Percentiles rank a stretch among this genome's conserved stretches.
These are phyloP conservation scores for Drosophila mayaguana DNA, from an alignment of 2,888 invertebrate species.

Conservation along the genomic window DNA sequence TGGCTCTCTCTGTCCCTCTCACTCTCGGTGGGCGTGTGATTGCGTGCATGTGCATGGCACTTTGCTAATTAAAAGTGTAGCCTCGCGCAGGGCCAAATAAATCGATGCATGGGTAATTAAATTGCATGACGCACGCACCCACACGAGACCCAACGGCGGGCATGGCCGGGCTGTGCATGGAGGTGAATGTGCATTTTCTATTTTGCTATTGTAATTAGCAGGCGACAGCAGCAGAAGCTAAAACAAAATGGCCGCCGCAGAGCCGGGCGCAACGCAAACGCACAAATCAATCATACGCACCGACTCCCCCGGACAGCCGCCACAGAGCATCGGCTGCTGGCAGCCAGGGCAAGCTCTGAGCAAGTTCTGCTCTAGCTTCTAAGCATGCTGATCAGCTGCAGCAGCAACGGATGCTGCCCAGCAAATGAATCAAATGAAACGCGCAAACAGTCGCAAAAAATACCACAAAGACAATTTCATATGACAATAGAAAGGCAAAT, in stretches of 20 bases:
- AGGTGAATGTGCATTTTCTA: slow-evolving; percentile 38
- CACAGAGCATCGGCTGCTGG: neutral
- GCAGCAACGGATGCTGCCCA: neutral
- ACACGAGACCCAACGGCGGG: slow-evolving; percentile 42
- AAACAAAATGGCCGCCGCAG: slow-evolving; percentile 66
- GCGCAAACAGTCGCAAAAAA: neutral
- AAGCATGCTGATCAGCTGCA: neutral
- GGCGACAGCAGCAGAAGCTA: slow-evolving; percentile 48
- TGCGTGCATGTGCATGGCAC: slow-evolving; percentile 74
- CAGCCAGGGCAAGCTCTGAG: neutral
- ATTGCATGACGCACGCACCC: slow-evolving; percentile 70
- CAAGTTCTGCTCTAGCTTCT: neutral
- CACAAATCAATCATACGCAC: slow-evolving; percentile 69
- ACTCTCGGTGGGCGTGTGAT: slow-evolving; percentile 19
- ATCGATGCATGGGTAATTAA: slow-evolving; percentile 80
- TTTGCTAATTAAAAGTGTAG: slow-evolving; percentile 79
- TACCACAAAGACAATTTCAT: neutral
- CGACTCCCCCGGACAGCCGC: neutral
- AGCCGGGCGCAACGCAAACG: slow-evolving; percentile 22
- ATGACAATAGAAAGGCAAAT: slow-evolving; percentile 18
- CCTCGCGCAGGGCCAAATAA: slow-evolving; percentile 67
- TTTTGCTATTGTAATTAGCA: slow-evolving; percentile 72
- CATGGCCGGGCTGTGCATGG: neutral
- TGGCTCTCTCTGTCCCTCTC: slow-evolving; percentile 1
- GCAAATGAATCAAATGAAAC: slow-evolving; percentile 8